phyloP scores from a whole-genome alignment of 2,113 vertebrate genomes.

The Pygoscelis adeliae region DNA sequence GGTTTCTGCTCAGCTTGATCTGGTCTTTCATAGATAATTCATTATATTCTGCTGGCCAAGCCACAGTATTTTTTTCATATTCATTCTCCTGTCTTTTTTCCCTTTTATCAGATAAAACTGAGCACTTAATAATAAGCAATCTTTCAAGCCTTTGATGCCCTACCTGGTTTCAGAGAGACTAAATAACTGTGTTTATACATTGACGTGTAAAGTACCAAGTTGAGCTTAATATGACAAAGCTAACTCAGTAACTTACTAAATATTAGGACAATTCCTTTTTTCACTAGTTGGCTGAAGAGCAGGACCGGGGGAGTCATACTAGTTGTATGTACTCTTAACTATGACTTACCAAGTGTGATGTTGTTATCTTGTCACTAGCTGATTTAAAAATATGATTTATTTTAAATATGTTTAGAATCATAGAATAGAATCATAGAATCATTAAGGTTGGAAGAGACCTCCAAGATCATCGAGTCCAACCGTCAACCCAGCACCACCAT shows the following conservation, averaged over 20 bases:
- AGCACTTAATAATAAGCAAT: not conserved
- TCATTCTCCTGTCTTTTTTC: not conserved
- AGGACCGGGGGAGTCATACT: too few relatives aligned
- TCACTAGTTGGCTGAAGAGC: too few relatives aligned
- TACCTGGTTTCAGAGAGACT: not conserved
- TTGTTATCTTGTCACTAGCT: too few relatives aligned
- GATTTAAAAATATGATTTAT: too few relatives aligned
- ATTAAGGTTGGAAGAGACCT: too few relatives aligned
- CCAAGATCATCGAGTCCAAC: too few relatives aligned
- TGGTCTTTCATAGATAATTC: not conserved
- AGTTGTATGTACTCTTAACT: too few relatives aligned
- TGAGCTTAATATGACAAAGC: not conserved
- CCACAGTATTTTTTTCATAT: not conserved
- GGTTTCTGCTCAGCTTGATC: not conserved
- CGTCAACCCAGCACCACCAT: too few relatives aligned
- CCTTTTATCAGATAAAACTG: not conserved
- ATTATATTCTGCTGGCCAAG: not conserved
- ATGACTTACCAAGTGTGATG: too few relatives aligned
- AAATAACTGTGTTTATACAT: constrained; percentile 2
- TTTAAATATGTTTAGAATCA: too few relatives aligned
- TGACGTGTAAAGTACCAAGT: not conserved
- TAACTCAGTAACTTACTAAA: constrained; percentile 3
- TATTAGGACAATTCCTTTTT: not conserved
- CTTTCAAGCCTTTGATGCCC: not conserved
- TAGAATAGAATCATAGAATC: too few relatives aligned